Evolutionary conservation across 2,797 vertebrate species (phyloP).

Genomic region (Allobates femoralis): DNA sequence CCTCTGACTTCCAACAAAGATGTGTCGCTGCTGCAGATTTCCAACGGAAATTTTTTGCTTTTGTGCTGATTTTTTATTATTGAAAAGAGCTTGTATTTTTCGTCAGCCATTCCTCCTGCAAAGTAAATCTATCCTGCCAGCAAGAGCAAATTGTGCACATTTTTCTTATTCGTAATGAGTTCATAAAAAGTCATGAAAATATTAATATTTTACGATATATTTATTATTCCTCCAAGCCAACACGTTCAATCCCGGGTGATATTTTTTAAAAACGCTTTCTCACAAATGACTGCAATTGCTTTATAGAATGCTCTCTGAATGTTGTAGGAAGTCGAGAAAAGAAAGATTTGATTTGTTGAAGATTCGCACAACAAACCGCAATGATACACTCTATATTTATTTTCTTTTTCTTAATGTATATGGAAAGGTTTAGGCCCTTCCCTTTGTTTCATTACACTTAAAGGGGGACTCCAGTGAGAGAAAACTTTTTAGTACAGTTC

Average conservation of each 20-base stretch:
- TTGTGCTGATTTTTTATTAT: constrained; percentile 42
- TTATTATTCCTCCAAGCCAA: constrained; percentile 55
- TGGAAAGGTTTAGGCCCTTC: too few relatives aligned
- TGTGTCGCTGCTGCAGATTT: constrained; percentile 10
- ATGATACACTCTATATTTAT: too few relatives aligned
- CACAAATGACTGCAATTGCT: constrained; percentile 18
- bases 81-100: constrained; percentile 23
- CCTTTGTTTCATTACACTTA: too few relatives aligned
- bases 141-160: constrained; percentile 46
- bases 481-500: too few relatives aligned
- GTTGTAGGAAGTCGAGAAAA: background rate
- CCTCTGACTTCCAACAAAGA: constrained; percentile 15
- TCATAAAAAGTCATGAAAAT: constrained; percentile 61
- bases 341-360: background rate
- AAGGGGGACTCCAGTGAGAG: too few relatives aligned
- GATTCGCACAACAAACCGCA: background rate
- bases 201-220: constrained; percentile 61
- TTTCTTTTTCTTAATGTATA: too few relatives aligned
- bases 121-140: constrained; percentile 47
- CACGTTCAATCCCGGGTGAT: constrained; percentile 15
- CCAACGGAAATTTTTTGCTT: constrained; percentile 8
- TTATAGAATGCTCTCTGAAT: background rate
- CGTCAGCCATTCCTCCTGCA: constrained; percentile 19
- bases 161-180: constrained; percentile 60
- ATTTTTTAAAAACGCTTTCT: constrained; percentile 35